Evolutionary conservation across 1,140 invertebrate genomes (phyloP), one percentile per base, ranked within the genome.

Genomic region (Coelopa frigida): DNA sequence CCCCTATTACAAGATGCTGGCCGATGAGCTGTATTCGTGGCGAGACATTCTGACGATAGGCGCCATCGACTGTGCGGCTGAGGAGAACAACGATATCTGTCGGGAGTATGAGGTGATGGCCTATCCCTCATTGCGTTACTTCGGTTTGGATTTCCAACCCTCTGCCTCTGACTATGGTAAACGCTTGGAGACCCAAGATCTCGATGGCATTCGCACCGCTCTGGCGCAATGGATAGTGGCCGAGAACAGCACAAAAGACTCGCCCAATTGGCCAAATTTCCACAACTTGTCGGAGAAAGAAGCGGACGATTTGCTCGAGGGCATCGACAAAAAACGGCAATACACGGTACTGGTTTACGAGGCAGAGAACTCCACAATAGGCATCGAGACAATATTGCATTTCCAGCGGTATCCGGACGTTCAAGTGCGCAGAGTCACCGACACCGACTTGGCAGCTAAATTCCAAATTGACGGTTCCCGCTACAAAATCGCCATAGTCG

Each of bases 61-160:
- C 22, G 79, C 74, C 21, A 67, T 81, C 18, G 75, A 87, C 57
- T 94, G 89, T 72, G 81, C 85, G 2, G 77, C 82, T 55, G 83
- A 89, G 52, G 74, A 79, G 31, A 91, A 91, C 54, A 82, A 79
- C 58, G 78, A 80, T 35, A 68, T 89, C 17, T 67, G 63, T 23
- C 73, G 89, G 40, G 79, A 89, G 36, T 90, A 87, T 71, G 87
- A 90, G 63, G 80, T 96, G 27, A 84, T 85, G 78, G 76, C 75
- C 7, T 94, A 93, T 73, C 92, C 92, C 11, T 85, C 84, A 1
- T 59, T 95, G 11, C 78, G 82, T 52, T 85, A 85, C 55, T 83
- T 89, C 60, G 77, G 79, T 44, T 76, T 83, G 29, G 72, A 79
- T 48, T 80, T 80, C 55, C 62, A 72, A 37, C 71, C 75, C 42